Percentiles rank a stretch among this genome's conserved stretches.
These are phyloP conservation scores for Baryphthengus martii DNA, from an alignment of 2,113 vertebrate genomes.

Conservation along the genomic window DNA sequence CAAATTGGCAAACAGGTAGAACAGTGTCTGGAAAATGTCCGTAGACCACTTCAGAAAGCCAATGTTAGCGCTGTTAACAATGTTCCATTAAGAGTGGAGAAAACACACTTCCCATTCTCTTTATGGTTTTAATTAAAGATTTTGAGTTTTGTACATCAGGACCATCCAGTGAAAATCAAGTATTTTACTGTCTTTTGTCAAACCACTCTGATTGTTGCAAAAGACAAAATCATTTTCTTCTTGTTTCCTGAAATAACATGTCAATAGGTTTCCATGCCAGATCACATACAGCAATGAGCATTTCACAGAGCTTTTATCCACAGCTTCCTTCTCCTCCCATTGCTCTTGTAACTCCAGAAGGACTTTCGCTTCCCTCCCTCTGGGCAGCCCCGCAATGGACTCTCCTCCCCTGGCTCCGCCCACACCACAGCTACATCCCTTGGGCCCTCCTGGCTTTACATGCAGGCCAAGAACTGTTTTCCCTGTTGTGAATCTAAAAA, in stretches of 20 bases:
- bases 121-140: not conserved
- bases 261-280: not conserved
- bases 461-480: not conserved
- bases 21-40: not conserved
- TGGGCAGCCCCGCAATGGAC: fast-evolving
- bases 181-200: not conserved
- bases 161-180: not conserved
- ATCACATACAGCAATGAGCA: not conserved
- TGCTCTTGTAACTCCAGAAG: not conserved
- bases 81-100: not conserved
- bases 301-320: not conserved
- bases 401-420: not conserved
- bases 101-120: not conserved
- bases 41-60: not conserved
- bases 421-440: not conserved
- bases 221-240: not conserved
- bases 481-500: not conserved
- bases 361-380: not conserved
- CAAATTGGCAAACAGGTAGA: not conserved
- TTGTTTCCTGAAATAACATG: not conserved
- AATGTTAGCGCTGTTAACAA: not conserved
- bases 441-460: not conserved
- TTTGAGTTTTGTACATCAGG: not conserved
- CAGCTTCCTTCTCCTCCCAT: not conserved
- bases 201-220: not conserved